Conservation (phyloP, 1,140 invertebrate genomes). For the Theocolax elegans region DNA sequence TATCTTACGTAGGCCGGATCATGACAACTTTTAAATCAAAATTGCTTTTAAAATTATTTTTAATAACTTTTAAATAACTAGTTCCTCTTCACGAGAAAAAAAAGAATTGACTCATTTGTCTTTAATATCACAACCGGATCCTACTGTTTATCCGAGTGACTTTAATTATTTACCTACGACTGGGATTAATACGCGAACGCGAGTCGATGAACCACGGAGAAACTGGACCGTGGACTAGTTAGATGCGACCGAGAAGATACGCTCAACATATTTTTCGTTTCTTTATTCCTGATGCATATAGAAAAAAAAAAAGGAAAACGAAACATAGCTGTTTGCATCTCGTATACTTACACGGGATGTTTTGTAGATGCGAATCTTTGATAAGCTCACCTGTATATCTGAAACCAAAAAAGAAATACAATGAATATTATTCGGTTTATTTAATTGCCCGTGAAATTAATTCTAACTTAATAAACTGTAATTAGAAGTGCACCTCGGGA, state of each 20-base stretch:
- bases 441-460: conserved; percentile 4
- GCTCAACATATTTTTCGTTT: not conserved
- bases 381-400: conserved; percentile 33
- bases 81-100: too few relatives aligned
- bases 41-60: too few relatives aligned
- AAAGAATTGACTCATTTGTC: too few relatives aligned
- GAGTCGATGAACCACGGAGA: conserved; percentile 4
- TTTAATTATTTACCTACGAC: conserved; percentile 14
- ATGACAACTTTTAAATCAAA: too few relatives aligned
- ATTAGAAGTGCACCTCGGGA: too few relatives aligned
- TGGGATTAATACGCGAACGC: not conserved
- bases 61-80: too few relatives aligned
- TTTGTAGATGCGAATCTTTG: not conserved
- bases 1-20: too few relatives aligned
- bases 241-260: conserved; percentile 9
- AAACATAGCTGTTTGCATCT: too few relatives aligned
- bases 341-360: conserved; percentile 6
- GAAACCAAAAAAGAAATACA: not conserved
- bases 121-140: conserved; percentile 18
- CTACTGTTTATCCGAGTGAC: not conserved
- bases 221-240: conserved; percentile 34
- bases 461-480: not conserved
- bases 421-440: conserved; percentile 3
- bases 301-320: not conserved
- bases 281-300: not conserved